Evolutionary conservation across 1,140 invertebrate genomes (phyloP), one percentile per base, ranked within the genome.

Genomic region (Zophobas atratus): DNA sequence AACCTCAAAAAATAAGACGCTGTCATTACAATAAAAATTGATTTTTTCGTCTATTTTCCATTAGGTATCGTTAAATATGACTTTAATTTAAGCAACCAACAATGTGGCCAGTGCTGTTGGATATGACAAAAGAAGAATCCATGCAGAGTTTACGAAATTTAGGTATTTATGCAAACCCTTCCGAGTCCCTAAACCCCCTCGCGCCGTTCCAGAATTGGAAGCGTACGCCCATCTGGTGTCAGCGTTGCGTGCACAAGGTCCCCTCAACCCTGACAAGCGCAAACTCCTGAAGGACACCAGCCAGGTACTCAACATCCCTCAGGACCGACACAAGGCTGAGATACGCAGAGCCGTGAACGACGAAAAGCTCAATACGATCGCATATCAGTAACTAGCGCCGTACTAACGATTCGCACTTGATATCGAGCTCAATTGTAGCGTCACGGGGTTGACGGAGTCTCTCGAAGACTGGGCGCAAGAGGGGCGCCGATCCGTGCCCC

Each of bases 281-380:
- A 94, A 94, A 86, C 88, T 97, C 77, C 88, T 98, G 53, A 92
- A 93, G 85, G 95, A 97, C 85, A 87, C 97, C 76, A 92, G 94
- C 82, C 90, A 90, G 84, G 89, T 92, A 84, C 91, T 98, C 81
- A 95, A 95, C 87, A 97, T 98, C 86, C 93, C 94, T 63, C 91
- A 93, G 84, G 97, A 98, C 86, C 90, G 97, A 80, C 96, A 98
- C 87, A 92, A 94, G 81, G 96, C 96, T 77, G 97, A 98, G 90
- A 91, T 97, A 81, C 89, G 96, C 78, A 90, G 96, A 84, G 96
- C 95, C 79, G 93, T 95, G 75, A 98, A 96, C 88, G 96, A 98
- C 89, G 96, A 98, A 86, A 92, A 94, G 86, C 88, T 98, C 70
- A 90, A 92, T 81, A 94, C 94, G 57, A 95, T 98, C 86, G 95